Percentiles rank a stretch among this genome's conserved stretches.
Evolutionary conservation across 2,797 vertebrate species (phyloP).

Genomic region (Gambelia wislizenii): DNA sequence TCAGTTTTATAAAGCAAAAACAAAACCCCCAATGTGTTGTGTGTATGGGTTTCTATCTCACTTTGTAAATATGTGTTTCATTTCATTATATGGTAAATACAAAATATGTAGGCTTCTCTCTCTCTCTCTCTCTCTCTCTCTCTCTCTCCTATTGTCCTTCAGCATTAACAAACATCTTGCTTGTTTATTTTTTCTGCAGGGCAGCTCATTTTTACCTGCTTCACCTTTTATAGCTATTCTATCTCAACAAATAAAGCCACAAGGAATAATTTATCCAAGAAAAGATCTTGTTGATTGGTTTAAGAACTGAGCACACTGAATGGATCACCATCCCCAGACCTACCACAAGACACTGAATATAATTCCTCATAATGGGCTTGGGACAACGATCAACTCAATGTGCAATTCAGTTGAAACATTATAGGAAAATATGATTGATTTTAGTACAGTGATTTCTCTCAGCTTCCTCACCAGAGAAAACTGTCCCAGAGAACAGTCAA

Average conservation of each 20-base stretch:
- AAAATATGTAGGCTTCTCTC: background rate
- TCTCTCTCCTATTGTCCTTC: background rate
- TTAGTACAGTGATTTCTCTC: background rate
- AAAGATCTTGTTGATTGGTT: background rate
- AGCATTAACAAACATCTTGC: background rate
- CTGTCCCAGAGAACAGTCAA: background rate
- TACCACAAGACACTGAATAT: background rate
- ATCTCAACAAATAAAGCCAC: conserved; percentile 3
- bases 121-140: background rate
- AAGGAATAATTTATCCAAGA: background rate
- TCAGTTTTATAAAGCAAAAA: background rate
- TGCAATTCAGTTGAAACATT: background rate
- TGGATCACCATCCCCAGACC: background rate
- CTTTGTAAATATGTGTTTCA: background rate
- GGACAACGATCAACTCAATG: too few species aligned
- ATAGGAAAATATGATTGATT: background rate
- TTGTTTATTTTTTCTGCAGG: background rate
- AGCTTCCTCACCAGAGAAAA: background rate
- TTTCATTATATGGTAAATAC: background rate
- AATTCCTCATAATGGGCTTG: background rate
- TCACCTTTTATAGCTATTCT: background rate
- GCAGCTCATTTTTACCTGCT: background rate
- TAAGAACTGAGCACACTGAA: background rate
- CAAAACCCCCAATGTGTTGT: too few species aligned
- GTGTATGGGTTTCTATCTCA: background rate